Evolutionary conservation across 2,888 invertebrate species (phyloP), one percentile per base, ranked within the genome.

Genomic region (Labia minor): DNA sequence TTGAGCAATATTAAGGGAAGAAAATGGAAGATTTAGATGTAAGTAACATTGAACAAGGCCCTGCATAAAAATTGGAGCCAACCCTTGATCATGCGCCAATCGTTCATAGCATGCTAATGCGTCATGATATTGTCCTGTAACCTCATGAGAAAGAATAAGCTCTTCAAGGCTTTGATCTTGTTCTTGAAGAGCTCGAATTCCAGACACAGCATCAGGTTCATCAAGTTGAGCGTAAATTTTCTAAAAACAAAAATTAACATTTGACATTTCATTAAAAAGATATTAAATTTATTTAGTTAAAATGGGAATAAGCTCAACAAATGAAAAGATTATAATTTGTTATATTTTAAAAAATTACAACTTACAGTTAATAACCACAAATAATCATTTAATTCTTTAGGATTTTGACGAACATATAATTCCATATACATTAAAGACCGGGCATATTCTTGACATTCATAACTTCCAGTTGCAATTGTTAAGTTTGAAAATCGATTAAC

Each of bases 151-250:
- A 19, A 94, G 78, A 68, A 96, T 89, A 73, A 90, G 82, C 75
- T 96, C 92, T 67, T 88, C 86, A 1, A 93, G 77, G 0, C 89
- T 88, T 1, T 93, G 89, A 72, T 89, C 87, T 0, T 84, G 83
- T 67, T 87, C 82, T 73, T 92, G 86, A 70, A 90, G 83, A 14
- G 89, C 88, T 65, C 87, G 82, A 65, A 84, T 80, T 76, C 90
- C 95, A 70, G 89, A 86, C 0, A 96, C 90, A 10, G 92, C 91
- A 77, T 97, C 96, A 0, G 93, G 86, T 76, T 97, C 95, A 76
- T 93, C 90, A 69, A 97, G 77, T 69, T 90, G 83, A 0, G 91
- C 89, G 76, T 95, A 95, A 72, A 96, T 87, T 80, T 92, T 88
- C 81, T 84, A 73, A 11, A 75, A 72, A 68, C 65, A 77, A 69